Evolutionary conservation across 2,888 invertebrate genomes (phyloP), one percentile per base, ranked within the genome.

Genomic region (Argyresthia albistria): DNA sequence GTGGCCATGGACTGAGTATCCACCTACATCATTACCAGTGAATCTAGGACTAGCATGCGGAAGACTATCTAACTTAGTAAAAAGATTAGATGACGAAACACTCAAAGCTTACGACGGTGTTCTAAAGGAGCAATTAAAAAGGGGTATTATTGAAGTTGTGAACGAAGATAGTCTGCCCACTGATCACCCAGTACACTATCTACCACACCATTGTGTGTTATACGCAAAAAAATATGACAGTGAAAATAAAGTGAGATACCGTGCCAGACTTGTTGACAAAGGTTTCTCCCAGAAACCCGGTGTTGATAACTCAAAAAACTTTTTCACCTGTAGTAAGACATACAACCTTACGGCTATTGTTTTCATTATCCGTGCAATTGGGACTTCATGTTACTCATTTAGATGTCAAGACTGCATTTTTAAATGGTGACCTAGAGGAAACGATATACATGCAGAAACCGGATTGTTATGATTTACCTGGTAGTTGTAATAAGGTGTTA

Each of bases 191-290:
- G 15, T 49, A 1, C 49, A 49, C 37, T 37, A 49, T 14, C 11
- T 49, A 37, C 49, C 49, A 1, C 49, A 51, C 42, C 35, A 42
- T 51, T 9, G 48, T 54, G 35, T 37, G 52, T 52, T 10, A 46
- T 52, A 37, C 46, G 3, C 37, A 46, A 48, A 52, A 8, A 55
- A 57, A 15, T 53, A 53, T 25, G 53, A 57, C 11, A 43, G 15
- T 43, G 54, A 54, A 0, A 53, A 54, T 11, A 54, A 51, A 14
- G 53, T 57, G 16, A 14, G 55, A 8, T 57, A 54, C 36, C 39
- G 57, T 42, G 54, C 54, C 1, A 43, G 57, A 42, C 37, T 55
- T 42, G 55, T 57, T 8, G 55, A 54, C 1, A 53, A 55, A 35
- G 48, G 46, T 46, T 37, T 53, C 12, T 1, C 36, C 8, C 36